Percentiles rank a stretch among this genome's conserved stretches.
Evolutionary conservation across 2,113 vertebrate genomes (phyloP).

Genomic region (Puffinus mauretanicus): DNA sequence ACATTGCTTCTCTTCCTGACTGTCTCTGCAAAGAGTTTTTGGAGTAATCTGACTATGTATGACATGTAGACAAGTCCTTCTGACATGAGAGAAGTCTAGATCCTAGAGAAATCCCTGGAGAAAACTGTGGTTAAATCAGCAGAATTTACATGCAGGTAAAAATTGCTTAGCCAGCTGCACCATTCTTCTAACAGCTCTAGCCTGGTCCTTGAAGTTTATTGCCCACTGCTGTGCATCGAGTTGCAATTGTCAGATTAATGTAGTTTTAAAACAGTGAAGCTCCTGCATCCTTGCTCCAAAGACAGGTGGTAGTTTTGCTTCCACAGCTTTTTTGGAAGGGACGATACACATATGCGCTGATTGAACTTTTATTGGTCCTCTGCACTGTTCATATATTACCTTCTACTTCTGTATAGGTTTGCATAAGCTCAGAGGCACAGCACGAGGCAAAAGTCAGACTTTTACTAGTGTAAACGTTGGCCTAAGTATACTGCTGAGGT

Average conservation of each 20-base stretch:
- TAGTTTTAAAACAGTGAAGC: neutral
- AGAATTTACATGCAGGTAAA: neutral
- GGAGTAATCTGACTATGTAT: neutral
- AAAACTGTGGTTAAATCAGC: neutral
- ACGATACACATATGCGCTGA: accelerated
- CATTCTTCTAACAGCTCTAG: neutral
- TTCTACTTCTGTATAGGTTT: neutral
- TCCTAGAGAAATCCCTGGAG: neutral
- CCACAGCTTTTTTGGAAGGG: neutral
- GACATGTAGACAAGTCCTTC: neutral
- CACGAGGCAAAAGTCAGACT: neutral
- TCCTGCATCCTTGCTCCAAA: neutral
- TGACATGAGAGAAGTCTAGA: neutral
- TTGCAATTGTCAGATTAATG: neutral
- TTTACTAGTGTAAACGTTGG: neutral
- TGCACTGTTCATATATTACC: neutral
- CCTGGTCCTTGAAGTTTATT: slow-evolving; percentile 13
- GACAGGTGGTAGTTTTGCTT: neutral
- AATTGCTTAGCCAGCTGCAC: neutral
- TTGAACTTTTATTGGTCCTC: neutral
- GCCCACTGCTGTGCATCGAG: neutral
- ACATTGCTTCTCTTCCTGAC: neutral
- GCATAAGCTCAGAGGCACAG: neutral
- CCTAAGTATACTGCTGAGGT: neutral
- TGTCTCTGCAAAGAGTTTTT: neutral